phyloP scores from a whole-genome alignment of 64 coral and sea anemone species.

The Astreopora myriophthalma region DNA sequence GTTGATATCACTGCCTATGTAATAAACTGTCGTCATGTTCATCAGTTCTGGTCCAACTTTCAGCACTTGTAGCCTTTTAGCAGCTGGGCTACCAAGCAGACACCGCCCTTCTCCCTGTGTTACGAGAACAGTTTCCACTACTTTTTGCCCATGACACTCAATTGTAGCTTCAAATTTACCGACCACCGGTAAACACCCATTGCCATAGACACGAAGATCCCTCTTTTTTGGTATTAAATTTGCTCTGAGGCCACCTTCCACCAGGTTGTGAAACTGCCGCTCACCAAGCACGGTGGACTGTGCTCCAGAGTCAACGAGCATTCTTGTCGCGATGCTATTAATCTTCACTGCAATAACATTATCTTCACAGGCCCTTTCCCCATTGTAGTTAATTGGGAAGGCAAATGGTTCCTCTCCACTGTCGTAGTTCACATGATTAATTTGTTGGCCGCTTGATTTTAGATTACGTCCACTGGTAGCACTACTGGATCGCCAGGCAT shows the following conservation, averaged over 20 bases:
- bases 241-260: not conserved
- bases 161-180: not conserved
- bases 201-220: not conserved
- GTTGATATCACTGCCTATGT: not conserved
- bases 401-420: not conserved
- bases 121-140: slow-evolving; percentile 29
- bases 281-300: slow-evolving; percentile 16
- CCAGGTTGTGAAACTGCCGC: not conserved
- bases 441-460: not conserved
- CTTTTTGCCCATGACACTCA: not conserved
- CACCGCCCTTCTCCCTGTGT: slow-evolving; percentile 39
- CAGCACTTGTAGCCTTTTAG: slow-evolving; percentile 22
- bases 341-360: not conserved
- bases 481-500: no score
- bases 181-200: not conserved
- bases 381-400: not conserved
- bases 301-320: not conserved
- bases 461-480: no score
- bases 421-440: not conserved
- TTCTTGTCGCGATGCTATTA: not conserved
- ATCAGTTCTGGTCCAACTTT: slow-evolving; percentile 17
- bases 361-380: not conserved
- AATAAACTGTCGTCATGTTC: not conserved
- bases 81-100: slow-evolving; percentile 27
- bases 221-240: not conserved